Base-by-base conservation (phyloP, 2,113 vertebrate genomes). In the Silurus asotus region DNA sequence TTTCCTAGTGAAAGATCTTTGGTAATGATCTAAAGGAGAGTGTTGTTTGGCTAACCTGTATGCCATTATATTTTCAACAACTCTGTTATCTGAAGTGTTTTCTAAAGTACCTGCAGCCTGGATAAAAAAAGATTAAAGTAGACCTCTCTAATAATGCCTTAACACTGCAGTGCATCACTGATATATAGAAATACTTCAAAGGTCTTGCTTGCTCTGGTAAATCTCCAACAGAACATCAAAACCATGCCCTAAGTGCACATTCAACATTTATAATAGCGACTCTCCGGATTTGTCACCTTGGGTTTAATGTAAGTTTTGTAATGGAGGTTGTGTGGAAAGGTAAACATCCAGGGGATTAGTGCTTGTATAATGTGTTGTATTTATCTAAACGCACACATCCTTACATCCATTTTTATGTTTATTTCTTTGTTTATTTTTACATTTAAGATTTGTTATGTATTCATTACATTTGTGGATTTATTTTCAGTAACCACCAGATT, bases 321-420 rank as follows among this genome's bases (percentile, higher is more conserved):
- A 37, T 79, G 37, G 58, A 62, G 37, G 5, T 62, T 86, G 88
- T 86, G 85, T 85, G 76, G 80, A 25, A 56, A 49, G 69, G 80
- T 89, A 86, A 90, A 89, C 72, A 83, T 81, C 86, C 76, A 83
- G 85, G 72, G 88, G 83, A 88, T 93, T 89, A 87, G 78, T 84
- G 88, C 11, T 59, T 10, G 69, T 82, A 28, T 82, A 49, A 49
- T 74, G 37, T 45, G 2, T 70, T 19, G 37, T 45, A 72, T 72
- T 37, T 10, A 37, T 37, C 37, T 37, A 37, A 37, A 37, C 2
- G 37, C 37, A 37, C 37, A 37, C 37, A 37, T 37, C 37, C 37
- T 37, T 37, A 37, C 37, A 37, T 37, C 37, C 37, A 2, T 37
- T 37, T 67, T 25, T 67, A 67, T 28, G 28, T 28, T 11, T 67